Conservation (phyloP, 2,113 vertebrate genomes). For the Ciconia maguari region DNA sequence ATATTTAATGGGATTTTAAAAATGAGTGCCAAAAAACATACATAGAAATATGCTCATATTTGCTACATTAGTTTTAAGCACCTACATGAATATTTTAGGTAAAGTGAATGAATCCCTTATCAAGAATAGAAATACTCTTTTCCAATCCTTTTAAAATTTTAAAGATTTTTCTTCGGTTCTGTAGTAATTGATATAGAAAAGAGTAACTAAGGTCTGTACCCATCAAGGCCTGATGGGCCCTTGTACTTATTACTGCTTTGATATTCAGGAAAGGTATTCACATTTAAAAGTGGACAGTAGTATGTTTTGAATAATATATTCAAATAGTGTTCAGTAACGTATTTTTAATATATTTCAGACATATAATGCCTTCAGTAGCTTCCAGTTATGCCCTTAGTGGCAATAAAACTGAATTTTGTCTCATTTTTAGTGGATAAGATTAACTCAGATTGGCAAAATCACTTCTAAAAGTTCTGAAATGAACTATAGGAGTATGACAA, state of each 20-base stretch:
- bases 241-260: not conserved
- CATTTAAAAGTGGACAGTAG: not conserved
- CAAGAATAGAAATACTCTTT: not conserved
- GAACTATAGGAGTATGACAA: not conserved
- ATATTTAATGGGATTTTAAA: not conserved
- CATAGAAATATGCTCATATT: not conserved
- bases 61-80: not conserved
- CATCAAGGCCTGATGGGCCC: not conserved
- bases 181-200: not conserved
- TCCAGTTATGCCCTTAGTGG: not conserved
- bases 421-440: not conserved
- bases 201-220: not conserved
- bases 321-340: not conserved
- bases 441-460: not conserved
- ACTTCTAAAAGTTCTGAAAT: not conserved
- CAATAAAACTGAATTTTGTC: not conserved
- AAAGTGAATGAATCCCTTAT: not conserved
- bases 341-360: not conserved
- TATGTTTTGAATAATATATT: not conserved
- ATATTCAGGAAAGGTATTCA: not conserved
- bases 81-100: slow-evolving; percentile 12
- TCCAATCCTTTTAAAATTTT: not conserved
- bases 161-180: not conserved
- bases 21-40: not conserved
- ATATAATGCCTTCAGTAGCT: not conserved